Base-by-base conservation (phyloP, 1,140 invertebrate species). In the Euwallacea fornicatus region DNA sequence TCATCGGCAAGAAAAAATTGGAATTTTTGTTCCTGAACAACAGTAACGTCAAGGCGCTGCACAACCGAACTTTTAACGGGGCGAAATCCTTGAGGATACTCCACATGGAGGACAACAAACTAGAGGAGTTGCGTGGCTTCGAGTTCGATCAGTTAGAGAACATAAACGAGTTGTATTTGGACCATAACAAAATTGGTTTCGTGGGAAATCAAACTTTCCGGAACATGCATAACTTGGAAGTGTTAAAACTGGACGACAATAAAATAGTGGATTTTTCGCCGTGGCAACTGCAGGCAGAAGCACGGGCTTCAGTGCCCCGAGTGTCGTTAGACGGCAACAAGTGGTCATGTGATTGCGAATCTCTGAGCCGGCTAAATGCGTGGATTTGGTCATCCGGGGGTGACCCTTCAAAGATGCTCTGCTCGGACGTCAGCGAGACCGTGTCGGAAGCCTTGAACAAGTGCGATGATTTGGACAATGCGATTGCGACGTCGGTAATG, bases 1-100 rank as follows among this genome's bases (percentile, higher is more conserved):
- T 95, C 79, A 93, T 95, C 73, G 93, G 93, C 2, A 88, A 94
- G 68, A 94, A 94, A 79, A 93, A 94, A 82, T 84, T 95, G 41
- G 87, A 90, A 80, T 88, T 93, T 21, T 83, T 95, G 21, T 93
- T 91, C 79, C 86, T 93, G 54, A 96, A 95, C 81, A 89, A 91
- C 76, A 93, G 91, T 70, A 89, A 90, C 76, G 89, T 95, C 42
- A 86, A 86, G 53, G 86, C 87, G 7, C 88, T 95, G n/a, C 88
- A 91, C 75, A 95, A 95, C 82, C 87, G 91, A 78, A 93, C 92
- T 10, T 95, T 96, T 80, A 93, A 90, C 78, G 93, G 93, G 7
- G 84, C 93, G 8, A 89, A 89, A 73, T 86, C 89, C 15, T 82
- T 95, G 15, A 83, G 86, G 73, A 84, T 91, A n/a, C 84, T 94